Evolutionary conservation across 2,888 invertebrate species (phyloP), one percentile per base, ranked within the genome.

Genomic region (Strigamia maritima): DNA sequence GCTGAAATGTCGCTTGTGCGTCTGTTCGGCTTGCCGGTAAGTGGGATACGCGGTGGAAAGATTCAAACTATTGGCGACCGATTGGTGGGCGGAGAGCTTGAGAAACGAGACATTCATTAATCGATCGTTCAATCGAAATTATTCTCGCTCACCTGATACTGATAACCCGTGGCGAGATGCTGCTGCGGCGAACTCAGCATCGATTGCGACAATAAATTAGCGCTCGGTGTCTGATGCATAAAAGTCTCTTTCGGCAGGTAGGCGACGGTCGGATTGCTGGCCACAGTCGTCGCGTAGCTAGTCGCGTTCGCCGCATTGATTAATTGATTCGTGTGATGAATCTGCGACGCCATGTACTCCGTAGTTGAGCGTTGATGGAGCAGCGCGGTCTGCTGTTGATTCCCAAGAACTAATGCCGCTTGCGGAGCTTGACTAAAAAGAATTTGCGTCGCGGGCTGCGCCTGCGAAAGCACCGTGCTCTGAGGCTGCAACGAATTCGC

Each of bases 1-100:
- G 28, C 65, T 78, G 65, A 78, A 78, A 35, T 70, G 78, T 2
- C 78, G 26, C 31, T 78, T 78, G n/a, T 31, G 40, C 24, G n/a
- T n/a, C 24, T 78, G 78, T 26, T 78, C 78, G 14, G 65, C 19
- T 38, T 78, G 70, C 12, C 78, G 65, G 35, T 78, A 78, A 19
- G 38, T 19, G 14, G 78, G 70, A 70, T 78, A 78, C 7, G 77
- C 24, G 19, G 65, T 35, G 8, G 65, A 35, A 14, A 60, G 26
- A 75, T 26, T 31, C 10, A 31, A 14, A 14, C 28, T 75, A 7
- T 19, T 31, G 75, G 75, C 35, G 28, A 28, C 70, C 24, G 70
- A 16, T 65, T 40, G 40, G 40, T 40, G 40, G 1, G 40, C 40
- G 40, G 40, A 40, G 2, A 40, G 40, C 40, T n/a, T n/a, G n/a